Conservation (phyloP, 2,797 vertebrate genomes). For the Vipera latastei region DNA sequence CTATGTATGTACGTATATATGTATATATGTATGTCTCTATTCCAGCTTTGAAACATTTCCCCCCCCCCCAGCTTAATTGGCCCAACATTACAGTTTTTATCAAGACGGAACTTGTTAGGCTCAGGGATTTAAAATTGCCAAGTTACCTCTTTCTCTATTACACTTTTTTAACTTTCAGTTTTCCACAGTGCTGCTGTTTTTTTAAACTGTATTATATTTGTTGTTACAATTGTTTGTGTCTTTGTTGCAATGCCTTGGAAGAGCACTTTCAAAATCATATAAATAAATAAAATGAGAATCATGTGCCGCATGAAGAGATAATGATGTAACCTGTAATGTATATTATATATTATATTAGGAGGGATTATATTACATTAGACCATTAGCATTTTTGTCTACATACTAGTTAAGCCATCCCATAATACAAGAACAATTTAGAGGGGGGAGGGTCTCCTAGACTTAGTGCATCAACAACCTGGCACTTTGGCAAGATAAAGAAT, state of each 20-base stretch:
- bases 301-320: neutral
- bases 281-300: neutral
- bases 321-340: neutral
- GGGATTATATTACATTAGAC: neutral
- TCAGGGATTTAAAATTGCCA: neutral
- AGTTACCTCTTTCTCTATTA: neutral
- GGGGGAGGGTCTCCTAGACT: neutral
- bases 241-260: neutral
- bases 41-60: neutral
- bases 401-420: neutral
- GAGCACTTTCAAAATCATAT: neutral
- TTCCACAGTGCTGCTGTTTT: neutral
- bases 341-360: neutral
- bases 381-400: slow-evolving; percentile 45
- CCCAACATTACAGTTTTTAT: neutral
- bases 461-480: neutral
- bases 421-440: neutral
- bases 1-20: neutral
- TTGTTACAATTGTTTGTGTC: neutral
- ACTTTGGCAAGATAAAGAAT: slow-evolving; percentile 1
- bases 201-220: neutral
- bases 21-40: neutral
- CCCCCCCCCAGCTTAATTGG: neutral
- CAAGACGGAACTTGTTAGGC: neutral
- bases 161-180: neutral